These are phyloP conservation scores for Phyllostomus discolor DNA, from an alignment of 2,113 vertebrate genomes.

Conservation along the genomic window DNA sequence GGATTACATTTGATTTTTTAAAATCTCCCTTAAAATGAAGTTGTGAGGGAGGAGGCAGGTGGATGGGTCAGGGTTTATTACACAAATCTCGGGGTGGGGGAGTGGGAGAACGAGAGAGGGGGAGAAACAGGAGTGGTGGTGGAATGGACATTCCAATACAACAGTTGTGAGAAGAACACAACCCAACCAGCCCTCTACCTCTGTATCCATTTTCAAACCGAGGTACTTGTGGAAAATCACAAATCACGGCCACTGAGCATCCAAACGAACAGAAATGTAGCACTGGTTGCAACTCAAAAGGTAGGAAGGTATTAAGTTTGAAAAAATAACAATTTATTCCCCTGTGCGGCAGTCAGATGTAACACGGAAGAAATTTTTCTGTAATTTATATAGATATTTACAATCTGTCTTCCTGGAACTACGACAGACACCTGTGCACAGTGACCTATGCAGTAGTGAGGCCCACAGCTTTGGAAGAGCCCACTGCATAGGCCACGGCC, in stretches of 20 bases:
- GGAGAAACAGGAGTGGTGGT: not conserved
- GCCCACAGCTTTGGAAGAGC: not conserved
- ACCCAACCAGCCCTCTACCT: not conserved
- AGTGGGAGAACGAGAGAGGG: not conserved
- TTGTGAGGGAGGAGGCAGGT: not conserved
- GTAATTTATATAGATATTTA: not conserved
- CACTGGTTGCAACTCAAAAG: not conserved
- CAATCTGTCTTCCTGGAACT: not conserved
- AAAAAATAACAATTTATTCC: constrained; percentile 18
- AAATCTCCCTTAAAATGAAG: not conserved
- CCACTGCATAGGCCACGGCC: not conserved
- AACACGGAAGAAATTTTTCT: not conserved
- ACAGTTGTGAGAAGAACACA: not conserved
- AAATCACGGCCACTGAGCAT: not conserved
- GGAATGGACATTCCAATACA: not conserved
- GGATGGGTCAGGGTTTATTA: not conserved
- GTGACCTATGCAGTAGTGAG: not conserved
- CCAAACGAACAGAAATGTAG: not conserved
- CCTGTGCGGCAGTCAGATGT: not conserved
- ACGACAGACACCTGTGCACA: not conserved
- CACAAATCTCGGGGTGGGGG: not conserved
- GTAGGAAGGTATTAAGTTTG: not conserved
- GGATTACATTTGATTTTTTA: not conserved
- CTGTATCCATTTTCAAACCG: not conserved
- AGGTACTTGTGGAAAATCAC: not conserved